Evolutionary conservation across 2,888 invertebrate genomes (phyloP).

Genomic region (Harpagoxenus sublaevis): DNA sequence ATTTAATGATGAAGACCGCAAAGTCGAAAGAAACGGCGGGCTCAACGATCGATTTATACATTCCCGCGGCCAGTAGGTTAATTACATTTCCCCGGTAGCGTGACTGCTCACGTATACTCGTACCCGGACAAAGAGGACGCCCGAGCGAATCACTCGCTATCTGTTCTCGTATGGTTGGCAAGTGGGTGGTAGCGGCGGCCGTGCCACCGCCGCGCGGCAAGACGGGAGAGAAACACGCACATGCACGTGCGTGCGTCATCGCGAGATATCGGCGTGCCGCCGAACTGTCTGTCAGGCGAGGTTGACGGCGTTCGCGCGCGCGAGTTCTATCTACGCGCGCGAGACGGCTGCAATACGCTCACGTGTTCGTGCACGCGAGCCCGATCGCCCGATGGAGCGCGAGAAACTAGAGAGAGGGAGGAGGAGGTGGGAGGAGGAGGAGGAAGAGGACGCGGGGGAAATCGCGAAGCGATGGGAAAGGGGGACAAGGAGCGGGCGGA

Average conservation of each 20-base stretch:
- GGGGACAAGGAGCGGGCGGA: background rate
- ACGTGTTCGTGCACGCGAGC: conserved; percentile 39
- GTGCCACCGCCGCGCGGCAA: background rate
- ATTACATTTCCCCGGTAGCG: conserved; percentile 42
- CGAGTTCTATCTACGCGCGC: conserved; percentile 32
- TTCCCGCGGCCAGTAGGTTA: conserved; percentile 45
- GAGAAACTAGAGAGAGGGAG: conserved; percentile 12
- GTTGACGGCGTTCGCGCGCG: conserved; percentile 38
- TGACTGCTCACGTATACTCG: conserved; percentile 24
- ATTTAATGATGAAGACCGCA: conserved; percentile 4
- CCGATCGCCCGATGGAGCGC: conserved; percentile 35
- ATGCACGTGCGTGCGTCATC: conserved; percentile 60
- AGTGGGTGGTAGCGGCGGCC: background rate
- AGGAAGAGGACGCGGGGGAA: conserved; percentile 9
- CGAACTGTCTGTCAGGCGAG: conserved; percentile 64
- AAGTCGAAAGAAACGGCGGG: background rate
- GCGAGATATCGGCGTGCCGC: conserved; percentile 62
- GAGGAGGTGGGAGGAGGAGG: background rate
- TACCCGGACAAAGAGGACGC: conserved; percentile 9
- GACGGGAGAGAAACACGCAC: conserved; percentile 9
- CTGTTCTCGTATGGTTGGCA: conserved; percentile 22
- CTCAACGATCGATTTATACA: conserved; percentile 35
- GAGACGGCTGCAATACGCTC: conserved; percentile 35
- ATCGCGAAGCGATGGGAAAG: conserved; percentile 1
- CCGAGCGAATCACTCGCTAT: conserved; percentile 44